These are phyloP conservation scores for Limosa lapponica DNA, from an alignment of 2,797 vertebrate genomes.

Conservation along the genomic window DNA sequence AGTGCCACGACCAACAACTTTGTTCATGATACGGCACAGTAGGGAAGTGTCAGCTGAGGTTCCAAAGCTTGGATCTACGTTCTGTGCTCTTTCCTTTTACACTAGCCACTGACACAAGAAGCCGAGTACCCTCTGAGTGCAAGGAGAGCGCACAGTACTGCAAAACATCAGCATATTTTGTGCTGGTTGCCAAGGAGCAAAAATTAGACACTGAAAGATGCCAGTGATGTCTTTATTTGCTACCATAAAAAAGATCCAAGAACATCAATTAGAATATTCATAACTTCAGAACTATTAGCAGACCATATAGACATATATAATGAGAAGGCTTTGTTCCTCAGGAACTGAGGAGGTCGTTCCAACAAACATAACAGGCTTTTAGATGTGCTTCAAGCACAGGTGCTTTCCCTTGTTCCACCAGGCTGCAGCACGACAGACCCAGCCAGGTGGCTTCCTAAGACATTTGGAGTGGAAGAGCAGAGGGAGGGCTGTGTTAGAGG, in stretches of 20 bases:
- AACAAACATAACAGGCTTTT: background rate
- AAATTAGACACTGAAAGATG: background rate
- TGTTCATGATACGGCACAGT: background rate
- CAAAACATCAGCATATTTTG: background rate
- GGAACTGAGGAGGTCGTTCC: accelerated
- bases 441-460: background rate
- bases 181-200: background rate
- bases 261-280: background rate
- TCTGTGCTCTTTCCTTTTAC: background rate
- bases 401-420: accelerated
- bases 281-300: background rate
- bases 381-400: background rate
- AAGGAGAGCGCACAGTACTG: background rate
- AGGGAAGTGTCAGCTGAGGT: background rate
- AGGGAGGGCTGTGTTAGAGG: background rate
- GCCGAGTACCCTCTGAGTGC: accelerated
- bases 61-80: background rate
- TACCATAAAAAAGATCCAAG: background rate
- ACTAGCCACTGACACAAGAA: background rate
- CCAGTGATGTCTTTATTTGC: background rate
- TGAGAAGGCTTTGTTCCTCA: background rate
- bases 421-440: accelerated
- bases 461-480: background rate
- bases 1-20: background rate
- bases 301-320: accelerated